These are phyloP conservation scores for Megaceryle torquata DNA, from an alignment of 2,113 vertebrate genomes.

Conservation along the genomic window DNA sequence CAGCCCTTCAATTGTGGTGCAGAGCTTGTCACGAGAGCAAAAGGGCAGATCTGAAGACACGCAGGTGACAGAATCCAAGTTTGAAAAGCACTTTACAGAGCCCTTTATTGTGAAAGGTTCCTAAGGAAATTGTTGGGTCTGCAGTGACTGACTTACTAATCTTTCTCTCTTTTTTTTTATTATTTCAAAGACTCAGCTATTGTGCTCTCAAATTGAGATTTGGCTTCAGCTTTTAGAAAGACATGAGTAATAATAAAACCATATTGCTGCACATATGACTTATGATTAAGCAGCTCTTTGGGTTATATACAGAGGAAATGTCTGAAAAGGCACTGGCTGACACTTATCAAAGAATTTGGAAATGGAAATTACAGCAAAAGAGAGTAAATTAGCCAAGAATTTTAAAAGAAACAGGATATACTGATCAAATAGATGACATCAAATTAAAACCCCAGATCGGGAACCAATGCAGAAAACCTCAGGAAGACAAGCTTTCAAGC, in stretches of 20 bases:
- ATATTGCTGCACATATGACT: slow-evolving; percentile 53
- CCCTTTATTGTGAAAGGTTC: neutral
- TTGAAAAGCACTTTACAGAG: neutral
- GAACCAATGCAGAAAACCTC: neutral
- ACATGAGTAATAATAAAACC: slow-evolving; percentile 60
- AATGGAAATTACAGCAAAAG: slow-evolving; percentile 61
- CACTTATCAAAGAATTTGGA: slow-evolving; percentile 55
- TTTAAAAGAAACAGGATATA: slow-evolving; percentile 46
- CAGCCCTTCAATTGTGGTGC: neutral
- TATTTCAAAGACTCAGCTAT: neutral
- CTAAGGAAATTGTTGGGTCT: neutral
- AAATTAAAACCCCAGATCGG: slow-evolving; percentile 46
- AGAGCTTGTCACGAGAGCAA: neutral
- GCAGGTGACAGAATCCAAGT: neutral
- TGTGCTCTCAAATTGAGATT: slow-evolving; percentile 52
- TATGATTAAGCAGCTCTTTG: slow-evolving; percentile 55
- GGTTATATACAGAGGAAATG: slow-evolving; percentile 54
- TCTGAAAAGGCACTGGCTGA: slow-evolving; percentile 60
- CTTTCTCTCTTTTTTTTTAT: neutral
- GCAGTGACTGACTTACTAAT: neutral
- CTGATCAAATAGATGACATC: slow-evolving; percentile 38
- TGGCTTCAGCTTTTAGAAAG: slow-evolving; percentile 31
- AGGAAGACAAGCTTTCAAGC: neutral
- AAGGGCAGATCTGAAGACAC: neutral
- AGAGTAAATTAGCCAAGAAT: slow-evolving; percentile 56